Base-by-base conservation (phyloP, 1,140 invertebrate genomes). In the Druon quercuslanigerum region DNA sequence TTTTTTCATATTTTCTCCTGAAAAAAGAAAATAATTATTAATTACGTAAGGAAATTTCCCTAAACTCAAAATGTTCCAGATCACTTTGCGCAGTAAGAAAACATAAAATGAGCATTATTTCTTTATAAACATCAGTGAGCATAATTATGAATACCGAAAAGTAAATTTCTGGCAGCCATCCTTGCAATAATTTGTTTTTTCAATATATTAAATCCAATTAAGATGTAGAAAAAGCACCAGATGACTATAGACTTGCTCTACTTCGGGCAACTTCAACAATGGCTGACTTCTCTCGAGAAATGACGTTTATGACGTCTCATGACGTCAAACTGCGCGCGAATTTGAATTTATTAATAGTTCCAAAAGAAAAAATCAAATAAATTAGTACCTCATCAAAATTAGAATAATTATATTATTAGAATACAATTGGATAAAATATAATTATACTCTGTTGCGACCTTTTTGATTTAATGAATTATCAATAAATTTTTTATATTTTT, bases 1-100 rank as follows among this genome's bases (percentile, higher is more conserved):
- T 88, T 93, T 93, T 83, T 92, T 93, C 51, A 95, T 82, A 75
- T 51, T 57, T 51, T 88, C 91, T 78, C 87, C 94, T 94, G 88
- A 84, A 93, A 94, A 81, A 73, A 75, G 83, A 60, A 81, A 14
- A 72, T 19, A 25, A 75, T 73, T 52, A 52, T 71, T 50, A 82
- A 57, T 88, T 89, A 89, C 75, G 77, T 88, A 89, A 88, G 83
- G 74, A 72, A 54, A 50, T 25, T 25, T 71, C 73, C 46, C 51
- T 13, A 40, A 66, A 66, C 33, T n/a, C 13, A 60, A 60, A 60
- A 60, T 51, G n/a, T 57, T 50, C 14, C 13, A 60, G 51, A 20
- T 66, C 40, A 60, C 8, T 33, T 33, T 50, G 40, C 40, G 20
- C 5, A 50, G 17, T 54, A 20, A 17, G 2, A 40, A 13, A 54